A percentile compares a stretch with the other conserved stretches of the same genome.
These are phyloP conservation scores for Bellardia bayeri DNA, from an alignment of 2,888 invertebrate species.

Conservation along the genomic window DNA sequence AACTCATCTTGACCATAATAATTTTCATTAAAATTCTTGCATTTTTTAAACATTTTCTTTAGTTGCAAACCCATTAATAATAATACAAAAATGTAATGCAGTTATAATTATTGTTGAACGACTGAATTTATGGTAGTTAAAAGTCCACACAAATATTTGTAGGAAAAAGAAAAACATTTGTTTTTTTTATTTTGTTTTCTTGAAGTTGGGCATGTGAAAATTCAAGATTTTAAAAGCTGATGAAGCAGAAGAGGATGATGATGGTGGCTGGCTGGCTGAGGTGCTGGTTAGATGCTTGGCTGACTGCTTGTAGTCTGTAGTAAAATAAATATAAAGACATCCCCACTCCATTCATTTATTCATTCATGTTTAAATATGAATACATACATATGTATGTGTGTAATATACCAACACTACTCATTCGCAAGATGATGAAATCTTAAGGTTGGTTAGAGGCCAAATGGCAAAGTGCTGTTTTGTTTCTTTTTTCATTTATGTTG, in stretches of 20 bases:
- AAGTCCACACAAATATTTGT: not conserved
- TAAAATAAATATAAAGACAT: slow-evolving; percentile 34
- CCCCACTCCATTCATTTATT: slow-evolving; percentile 19
- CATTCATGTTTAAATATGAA: slow-evolving; percentile 65
- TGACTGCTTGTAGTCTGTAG: slow-evolving; percentile 27
- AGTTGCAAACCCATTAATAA: not conserved
- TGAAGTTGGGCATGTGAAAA: slow-evolving; percentile 42
- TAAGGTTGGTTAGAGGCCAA: slow-evolving; percentile 72
- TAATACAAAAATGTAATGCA: slow-evolving; percentile 40
- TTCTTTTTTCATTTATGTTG: not conserved
- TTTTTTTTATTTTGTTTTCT: not conserved
- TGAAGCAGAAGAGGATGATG: slow-evolving; percentile 37
- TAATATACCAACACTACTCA: not conserved
- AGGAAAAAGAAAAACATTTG: slow-evolving; percentile 5
- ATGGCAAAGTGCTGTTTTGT: slow-evolving; percentile 67
- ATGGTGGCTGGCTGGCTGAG: not conserved
- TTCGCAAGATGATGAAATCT: slow-evolving; percentile 67
- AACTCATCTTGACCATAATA: not conserved
- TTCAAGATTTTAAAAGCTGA: not conserved
- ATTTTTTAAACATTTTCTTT: not conserved
- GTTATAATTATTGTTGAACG: slow-evolving; percentile 50
- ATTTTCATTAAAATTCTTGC: not conserved
- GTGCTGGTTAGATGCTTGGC: not conserved
- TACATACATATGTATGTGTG: not conserved
- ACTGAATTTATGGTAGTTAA: not conserved